phyloP scores from a whole-genome alignment of 1,140 invertebrate genomes.

The Eueides isabella region DNA sequence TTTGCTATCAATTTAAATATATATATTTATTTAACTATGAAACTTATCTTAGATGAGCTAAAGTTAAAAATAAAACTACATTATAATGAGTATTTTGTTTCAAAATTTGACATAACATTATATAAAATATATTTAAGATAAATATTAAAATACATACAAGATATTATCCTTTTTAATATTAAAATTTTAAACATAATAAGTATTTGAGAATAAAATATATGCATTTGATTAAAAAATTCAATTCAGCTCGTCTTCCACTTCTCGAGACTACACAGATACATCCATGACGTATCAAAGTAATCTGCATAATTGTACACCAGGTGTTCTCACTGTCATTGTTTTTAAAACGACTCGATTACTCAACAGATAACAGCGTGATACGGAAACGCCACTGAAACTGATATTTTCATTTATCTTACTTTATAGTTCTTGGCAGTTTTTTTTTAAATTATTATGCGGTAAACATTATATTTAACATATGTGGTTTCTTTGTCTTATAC shows the following conservation, averaged over 20 bases:
- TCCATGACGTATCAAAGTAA: conserved; percentile 22
- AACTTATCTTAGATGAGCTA: no score
- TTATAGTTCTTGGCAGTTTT: background rate
- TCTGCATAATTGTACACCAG: conserved; percentile 30
- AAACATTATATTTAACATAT: conserved; percentile 10
- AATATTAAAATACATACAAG: no score
- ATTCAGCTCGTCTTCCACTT: background rate
- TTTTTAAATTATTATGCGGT: background rate
- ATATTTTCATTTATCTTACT: conserved; percentile 2
- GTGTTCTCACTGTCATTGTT: conserved; percentile 27
- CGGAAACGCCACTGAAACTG: conserved; percentile 6
- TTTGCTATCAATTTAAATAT: no score
- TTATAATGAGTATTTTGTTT: no score
- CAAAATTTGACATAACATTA: no score
- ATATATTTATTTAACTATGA: no score
- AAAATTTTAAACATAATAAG: background rate
- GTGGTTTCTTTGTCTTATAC: background rate
- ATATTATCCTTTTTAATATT: background rate
- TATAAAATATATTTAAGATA: no score
- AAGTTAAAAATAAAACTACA: no score
- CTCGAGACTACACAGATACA: background rate
- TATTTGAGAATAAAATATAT: background rate
- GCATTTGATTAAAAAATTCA: background rate
- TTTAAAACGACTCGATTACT: conserved; percentile 28
- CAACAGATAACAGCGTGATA: conserved; percentile 18